Evolutionary conservation across 2,797 vertebrate species (phyloP), one percentile per base, ranked within the genome.

Genomic region (Pelochelys cantorii): DNA sequence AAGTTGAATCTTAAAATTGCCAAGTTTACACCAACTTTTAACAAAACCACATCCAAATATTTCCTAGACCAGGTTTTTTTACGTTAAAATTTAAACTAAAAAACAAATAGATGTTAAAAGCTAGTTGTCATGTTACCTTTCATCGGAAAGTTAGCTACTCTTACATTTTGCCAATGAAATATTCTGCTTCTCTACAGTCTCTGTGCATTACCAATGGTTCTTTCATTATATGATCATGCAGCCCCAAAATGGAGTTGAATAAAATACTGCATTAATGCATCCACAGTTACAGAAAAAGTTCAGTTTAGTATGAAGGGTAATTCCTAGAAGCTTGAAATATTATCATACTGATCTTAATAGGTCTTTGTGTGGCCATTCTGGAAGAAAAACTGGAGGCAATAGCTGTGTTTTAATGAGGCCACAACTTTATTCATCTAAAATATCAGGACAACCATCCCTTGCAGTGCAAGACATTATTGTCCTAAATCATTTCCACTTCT

Each of bases 251-350:
- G 81, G 81, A 80, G 31, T 5, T 78, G 25, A 77, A 52, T 52
- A 77, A 42, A 52, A 77, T 9, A 48, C 42, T 8, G 6, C 25
- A 77, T 48, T 14, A 48, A 42, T 27, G 4, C 42, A 48, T 52
- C 42, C 48, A 48, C 37, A 25, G 12, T 52, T 77, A 42, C 23
- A 29, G 25, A 77, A 77, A 37, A 77, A 11, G 37, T 25, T 90
- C 74, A 57, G 71, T 48, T 88, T 74, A 53, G 1, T 93, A 53
- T 68, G 85, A 92, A 87, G 89, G 27, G 53, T 10, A 87, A 88
- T 75, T 23, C 13, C 71, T 75, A 7, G 37, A 25, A 42, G 11
- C 81, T 78, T 74, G 42, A 77, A 90, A 95, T 62, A 83, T 0
- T 1, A 42, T 0, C 2, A 68, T 29, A 9, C 0, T 0, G 56